Evolutionary conservation across 2,888 invertebrate species (phyloP).

Genomic region (Matsumyia berberina): DNA sequence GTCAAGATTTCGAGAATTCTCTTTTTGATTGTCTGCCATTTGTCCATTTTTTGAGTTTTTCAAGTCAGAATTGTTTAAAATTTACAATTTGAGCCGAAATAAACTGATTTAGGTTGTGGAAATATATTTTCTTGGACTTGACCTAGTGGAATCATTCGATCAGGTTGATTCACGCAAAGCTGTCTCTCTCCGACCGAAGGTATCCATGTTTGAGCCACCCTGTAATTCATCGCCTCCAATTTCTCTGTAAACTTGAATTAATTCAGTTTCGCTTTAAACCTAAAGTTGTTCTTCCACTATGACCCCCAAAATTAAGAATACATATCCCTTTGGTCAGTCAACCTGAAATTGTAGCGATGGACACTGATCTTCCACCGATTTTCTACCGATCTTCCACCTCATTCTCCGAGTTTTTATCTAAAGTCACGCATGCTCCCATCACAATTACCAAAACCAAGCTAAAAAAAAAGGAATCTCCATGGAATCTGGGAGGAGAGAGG

Average conservation of each 20-base stretch:
- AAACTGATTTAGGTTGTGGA: no score
- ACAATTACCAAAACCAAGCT: constrained; percentile 4
- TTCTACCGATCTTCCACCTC: constrained; percentile 13
- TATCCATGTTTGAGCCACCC: no score
- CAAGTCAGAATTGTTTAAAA: no score
- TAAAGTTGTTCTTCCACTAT: background rate
- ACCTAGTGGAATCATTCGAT: no score
- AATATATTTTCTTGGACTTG: no score
- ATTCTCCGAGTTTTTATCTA: background rate
- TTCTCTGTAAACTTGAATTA: background rate
- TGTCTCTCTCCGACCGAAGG: no score
- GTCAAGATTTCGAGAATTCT: no score
- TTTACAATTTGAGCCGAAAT: no score
- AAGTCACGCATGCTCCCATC: constrained; percentile 5
- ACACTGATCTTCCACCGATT: no score
- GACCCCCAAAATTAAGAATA: constrained; percentile 4
- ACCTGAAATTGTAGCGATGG: constrained; percentile 6
- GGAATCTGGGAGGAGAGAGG: background rate
- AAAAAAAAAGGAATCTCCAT: background rate
- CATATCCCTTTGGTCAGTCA: constrained; percentile 13
- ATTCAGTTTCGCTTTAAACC: background rate
- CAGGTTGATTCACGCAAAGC: no score
- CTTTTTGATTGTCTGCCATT: no score
- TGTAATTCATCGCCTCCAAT: background rate
- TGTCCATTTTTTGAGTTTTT: no score